Evolutionary conservation across 1,140 invertebrate species (phyloP), one percentile per base, ranked within the genome.

Genomic region (Pristionchus pacificus): DNA sequence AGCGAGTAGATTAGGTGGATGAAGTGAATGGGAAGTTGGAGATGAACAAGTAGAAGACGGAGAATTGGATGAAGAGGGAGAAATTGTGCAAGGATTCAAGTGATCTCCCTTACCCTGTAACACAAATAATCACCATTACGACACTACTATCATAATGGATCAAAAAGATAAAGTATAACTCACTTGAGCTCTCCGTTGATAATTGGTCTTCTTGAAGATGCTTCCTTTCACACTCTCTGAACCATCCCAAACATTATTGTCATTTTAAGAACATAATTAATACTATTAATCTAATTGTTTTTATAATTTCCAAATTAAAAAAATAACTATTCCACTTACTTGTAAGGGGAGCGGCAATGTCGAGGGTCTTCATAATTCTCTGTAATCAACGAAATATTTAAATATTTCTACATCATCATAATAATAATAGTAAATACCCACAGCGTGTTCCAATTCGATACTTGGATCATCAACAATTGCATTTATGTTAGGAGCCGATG

Each of bases 351-450:
- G n/a, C n/a, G 6, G 25, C 15, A 61, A 15, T n/a, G 60, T 61
- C 6, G n/a, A 61, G 25, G 15, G 6, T 61, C 25, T 70, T 68
- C 1, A 74, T 49, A 31, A 70, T 65, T 38, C 74, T 25, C 68
- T 72, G 70, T 55, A 59, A 55, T 60, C 58, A 68, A 31, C 28
- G 38, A 28, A 28, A 1, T 6, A 2, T 66, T 55, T 62, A 6
- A 57, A 15, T 30, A 1, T 24, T 32, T 2, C 19, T 28, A n/a
- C 1, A 6, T 15, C 13, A 68, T 25, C 15, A 10, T 3, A 10
- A 72, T 31, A 32, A 64, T 72, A 80, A 92, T 95, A 85, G 97
- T 93, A 19, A 10, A 15, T 31, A 68, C 68, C 28, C 19, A 70
- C 68, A 58, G 31, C 29, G 19, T 49, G 38, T 6, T 6, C 38